A percentile compares a stretch with the other conserved stretches of the same genome.
Conservation (phyloP, 64 coral and sea anemone species). For the Montipora foliosa region DNA sequence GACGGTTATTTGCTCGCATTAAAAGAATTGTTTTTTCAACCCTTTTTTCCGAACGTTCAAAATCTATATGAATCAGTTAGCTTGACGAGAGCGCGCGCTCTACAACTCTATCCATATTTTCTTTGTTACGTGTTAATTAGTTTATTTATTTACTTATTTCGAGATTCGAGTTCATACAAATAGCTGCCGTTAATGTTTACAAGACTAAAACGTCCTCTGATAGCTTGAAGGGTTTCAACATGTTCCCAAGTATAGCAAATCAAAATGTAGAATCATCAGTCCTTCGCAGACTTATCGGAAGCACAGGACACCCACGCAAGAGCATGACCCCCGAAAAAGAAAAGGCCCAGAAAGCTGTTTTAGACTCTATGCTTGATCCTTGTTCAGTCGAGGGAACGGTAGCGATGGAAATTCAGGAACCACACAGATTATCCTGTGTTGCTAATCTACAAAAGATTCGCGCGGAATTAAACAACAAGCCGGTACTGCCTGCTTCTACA, state of each 20-base stretch:
- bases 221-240: background rate
- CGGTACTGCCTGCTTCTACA: background rate
- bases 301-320: background rate
- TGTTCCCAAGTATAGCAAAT: constrained; percentile 7
- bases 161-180: background rate
- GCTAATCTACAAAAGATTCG: constrained; percentile 23
- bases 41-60: too few relatives aligned
- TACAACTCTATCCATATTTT: too few relatives aligned
- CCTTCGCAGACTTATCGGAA: constrained; percentile 14
- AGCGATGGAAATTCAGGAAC: background rate
- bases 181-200: background rate
- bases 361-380: constrained; percentile 30
- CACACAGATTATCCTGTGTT: background rate
- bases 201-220: background rate
- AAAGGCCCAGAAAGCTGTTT: background rate
- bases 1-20: too few relatives aligned
- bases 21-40: too few relatives aligned
- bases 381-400: constrained; percentile 9
- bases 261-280: background rate
- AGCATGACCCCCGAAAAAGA: background rate
- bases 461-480: constrained; percentile 1
- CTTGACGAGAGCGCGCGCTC: background rate
- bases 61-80: background rate
- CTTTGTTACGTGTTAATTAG: constrained; percentile 2
- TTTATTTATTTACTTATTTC: background rate